Base-by-base conservation (phyloP, 2,888 invertebrate species). In the Exocentrus adspersus region DNA sequence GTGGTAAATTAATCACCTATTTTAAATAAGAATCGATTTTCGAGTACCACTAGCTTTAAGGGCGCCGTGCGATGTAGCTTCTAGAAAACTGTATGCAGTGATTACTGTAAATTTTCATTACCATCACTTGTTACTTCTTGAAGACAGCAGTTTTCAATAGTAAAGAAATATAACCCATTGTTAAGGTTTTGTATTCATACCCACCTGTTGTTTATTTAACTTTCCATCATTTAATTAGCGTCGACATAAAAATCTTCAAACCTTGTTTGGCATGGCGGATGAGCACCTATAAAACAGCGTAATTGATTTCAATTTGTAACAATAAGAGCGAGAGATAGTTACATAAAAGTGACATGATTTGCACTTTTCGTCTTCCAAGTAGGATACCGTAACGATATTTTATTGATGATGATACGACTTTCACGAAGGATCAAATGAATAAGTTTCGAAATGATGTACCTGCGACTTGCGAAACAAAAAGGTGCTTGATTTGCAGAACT, bases 251-350 rank as follows among this genome's bases (percentile, higher is more conserved):
- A 14, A 28, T 28, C 48, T 9, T 14, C 21, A 14, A 9, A 2
- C 32, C 32, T 21, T 9, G 46, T 14, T 2, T 1, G 9, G 7
- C 48, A n/a, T 17, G n/a, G 28, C 48, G 16, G 17, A 24, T 28
- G 28, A 28, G 17, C 28, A 14, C 9, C 17, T 10, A 16, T 48
- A 28, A 28, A 28, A 28, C 28, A 14, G 12, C 21, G 14, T 46
- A 21, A 46, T 24, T 46, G 21, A 20, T 7, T 14, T 21, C 12
- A 20, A 46, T 46, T 46, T 46, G 46, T 46, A 46, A 46, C 46
- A 46, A 46, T 46, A 46, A 46, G 12, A 16, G 9, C 24, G 24
- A 24, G 5, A 46, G 14, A 12, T 46, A 24, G 20, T 48, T 24
- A 16, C 3, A 28, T 16, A 48, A 48, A 48, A 9, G 28, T 28